Percentiles rank a stretch among this genome's conserved stretches.
Evolutionary conservation across 1,140 invertebrate species (phyloP).

Genomic region (Aphaenogaster rudis): DNA sequence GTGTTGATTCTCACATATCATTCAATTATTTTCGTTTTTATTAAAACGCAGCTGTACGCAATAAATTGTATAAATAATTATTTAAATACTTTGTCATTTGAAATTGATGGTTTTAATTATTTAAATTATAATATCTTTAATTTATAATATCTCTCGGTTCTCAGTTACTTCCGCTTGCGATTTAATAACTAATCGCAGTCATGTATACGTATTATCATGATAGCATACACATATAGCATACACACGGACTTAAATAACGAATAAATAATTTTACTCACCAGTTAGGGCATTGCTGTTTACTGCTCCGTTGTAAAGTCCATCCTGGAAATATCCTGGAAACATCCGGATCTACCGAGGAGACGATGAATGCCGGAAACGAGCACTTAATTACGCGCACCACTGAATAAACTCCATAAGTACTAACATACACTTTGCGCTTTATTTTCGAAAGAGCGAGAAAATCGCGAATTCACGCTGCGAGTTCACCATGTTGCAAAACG

Average conservation of each 20-base stretch:
- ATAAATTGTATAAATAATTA: constrained; percentile 22
- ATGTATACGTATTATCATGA: neutral
- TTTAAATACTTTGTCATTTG: constrained; percentile 5
- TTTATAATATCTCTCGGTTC: neutral
- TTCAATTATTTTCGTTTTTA: constrained; percentile 12
- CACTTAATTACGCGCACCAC: neutral
- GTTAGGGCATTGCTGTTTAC: neutral
- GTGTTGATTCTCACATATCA: neutral
- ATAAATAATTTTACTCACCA: neutral
- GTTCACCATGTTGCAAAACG: neutral
- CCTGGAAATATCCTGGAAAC: too few species aligned
- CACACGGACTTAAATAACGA: neutral
- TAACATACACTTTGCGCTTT: neutral
- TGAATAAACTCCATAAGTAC: neutral
- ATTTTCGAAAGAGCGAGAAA: neutral
- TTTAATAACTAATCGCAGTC: neutral
- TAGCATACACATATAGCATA: neutral
- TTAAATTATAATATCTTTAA: neutral
- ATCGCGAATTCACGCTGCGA: neutral
- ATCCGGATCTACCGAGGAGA: neutral
- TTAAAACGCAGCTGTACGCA: neutral
- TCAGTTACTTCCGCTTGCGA: neutral
- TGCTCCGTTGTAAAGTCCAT: neutral
- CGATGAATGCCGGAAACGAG: neutral
- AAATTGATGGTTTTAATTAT: constrained; percentile 10